phyloP scores from a whole-genome alignment of 2,888 invertebrate species.

The Zygogramma bicolorata region DNA sequence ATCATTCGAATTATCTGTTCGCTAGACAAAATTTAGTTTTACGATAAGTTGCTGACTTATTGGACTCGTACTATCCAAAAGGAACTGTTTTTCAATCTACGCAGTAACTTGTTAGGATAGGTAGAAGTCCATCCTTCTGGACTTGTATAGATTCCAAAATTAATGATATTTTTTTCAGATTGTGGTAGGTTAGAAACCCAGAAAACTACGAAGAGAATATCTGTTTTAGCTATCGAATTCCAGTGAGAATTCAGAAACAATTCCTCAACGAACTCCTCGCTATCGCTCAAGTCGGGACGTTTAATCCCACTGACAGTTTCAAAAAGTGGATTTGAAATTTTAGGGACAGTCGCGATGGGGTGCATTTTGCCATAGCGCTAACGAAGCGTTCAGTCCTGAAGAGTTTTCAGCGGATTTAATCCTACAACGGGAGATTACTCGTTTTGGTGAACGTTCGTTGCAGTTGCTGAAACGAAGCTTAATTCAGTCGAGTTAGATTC shows the following conservation, averaged over 20 bases:
- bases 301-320: conserved; percentile 2
- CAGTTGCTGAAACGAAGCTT: neutral
- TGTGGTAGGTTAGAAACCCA: too few relatives aligned
- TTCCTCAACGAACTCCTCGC: neutral
- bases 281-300: neutral
- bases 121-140: too few relatives aligned
- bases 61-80: too few relatives aligned
- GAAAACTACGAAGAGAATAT: too few relatives aligned
- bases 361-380: neutral
- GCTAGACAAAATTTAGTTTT: too few relatives aligned
- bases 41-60: too few relatives aligned
- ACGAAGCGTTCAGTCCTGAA: neutral
- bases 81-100: too few relatives aligned
- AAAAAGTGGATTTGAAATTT: conserved; percentile 4
- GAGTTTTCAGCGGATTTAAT: neutral
- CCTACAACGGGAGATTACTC: neutral
- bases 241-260: conserved; percentile 34
- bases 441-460: neutral
- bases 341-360: neutral
- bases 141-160: too few relatives aligned
- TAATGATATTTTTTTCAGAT: too few relatives aligned
- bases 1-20: too few relatives aligned
- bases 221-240: too few relatives aligned
- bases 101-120: too few relatives aligned
- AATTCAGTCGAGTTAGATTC: neutral